Conservation (phyloP, 2,888 invertebrate species). For the Chrysolina haemoptera region DNA sequence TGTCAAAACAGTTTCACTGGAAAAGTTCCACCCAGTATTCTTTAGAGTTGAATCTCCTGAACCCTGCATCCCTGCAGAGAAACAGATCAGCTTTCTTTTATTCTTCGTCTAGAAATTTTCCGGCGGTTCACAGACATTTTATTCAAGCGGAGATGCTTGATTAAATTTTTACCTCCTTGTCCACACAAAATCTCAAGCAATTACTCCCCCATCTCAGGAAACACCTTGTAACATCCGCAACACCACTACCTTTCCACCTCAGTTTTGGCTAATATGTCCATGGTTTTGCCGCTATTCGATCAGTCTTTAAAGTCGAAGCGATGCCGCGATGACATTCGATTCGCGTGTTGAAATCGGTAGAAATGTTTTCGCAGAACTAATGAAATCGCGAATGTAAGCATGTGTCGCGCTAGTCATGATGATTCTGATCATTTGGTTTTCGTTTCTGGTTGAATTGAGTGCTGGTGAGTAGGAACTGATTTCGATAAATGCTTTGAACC, state of each 20-base stretch:
- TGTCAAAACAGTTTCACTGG: too few relatives aligned
- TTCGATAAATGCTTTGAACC: too few relatives aligned
- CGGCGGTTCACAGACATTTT: too few relatives aligned
- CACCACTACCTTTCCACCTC: slow-evolving; percentile 1
- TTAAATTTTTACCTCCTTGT: not conserved
- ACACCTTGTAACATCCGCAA: slow-evolving; percentile 9
- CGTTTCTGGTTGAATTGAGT: slow-evolving; percentile 52
- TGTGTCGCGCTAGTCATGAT: slow-evolving; percentile 54
- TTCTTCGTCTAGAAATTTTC: too few relatives aligned
- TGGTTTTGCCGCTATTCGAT: slow-evolving; percentile 24
- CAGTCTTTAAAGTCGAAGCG: slow-evolving; percentile 5
- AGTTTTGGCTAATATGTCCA: slow-evolving; percentile 14
- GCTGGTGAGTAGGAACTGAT: slow-evolving; percentile 45
- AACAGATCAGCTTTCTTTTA: too few relatives aligned
- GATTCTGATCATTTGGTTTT: slow-evolving; percentile 54
- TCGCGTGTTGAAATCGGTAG: not conserved
- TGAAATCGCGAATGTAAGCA: slow-evolving; percentile 37
- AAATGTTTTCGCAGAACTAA: not conserved
- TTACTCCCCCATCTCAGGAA: not conserved
- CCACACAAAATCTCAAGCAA: not conserved
- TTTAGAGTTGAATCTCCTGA: too few relatives aligned
- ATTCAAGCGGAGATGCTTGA: too few relatives aligned
- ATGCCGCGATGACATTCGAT: slow-evolving; percentile 4
- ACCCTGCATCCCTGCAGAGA: too few relatives aligned
- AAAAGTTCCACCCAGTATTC: too few relatives aligned